Base-by-base conservation (phyloP, 1,140 invertebrate species). In the Panagrolaimus sp. region DNA sequence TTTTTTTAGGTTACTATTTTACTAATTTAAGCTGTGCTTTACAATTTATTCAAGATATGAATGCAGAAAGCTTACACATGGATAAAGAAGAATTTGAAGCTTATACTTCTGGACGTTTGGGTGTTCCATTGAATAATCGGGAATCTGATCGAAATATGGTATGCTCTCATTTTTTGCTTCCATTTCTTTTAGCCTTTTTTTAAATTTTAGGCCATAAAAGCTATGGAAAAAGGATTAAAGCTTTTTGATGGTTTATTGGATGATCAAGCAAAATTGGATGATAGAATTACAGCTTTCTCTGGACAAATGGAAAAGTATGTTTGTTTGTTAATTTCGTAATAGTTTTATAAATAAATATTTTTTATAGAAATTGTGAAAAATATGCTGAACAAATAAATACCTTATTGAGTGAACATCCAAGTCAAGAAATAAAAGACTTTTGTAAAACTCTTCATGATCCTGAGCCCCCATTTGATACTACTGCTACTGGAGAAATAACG, bases 21-120 rank as follows among this genome's bases (percentile, higher is more conserved):
- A 98, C 95, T 16, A 98, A 98, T 86, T 85, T 98, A 86, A 97
- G 94, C 79, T 97, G 95, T 86, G 94, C 94, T 27, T 92, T 98
- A 20, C 90, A 92, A 11, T 98, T 98, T 83, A 96, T 98, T 73
- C 93, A 98, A 86, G 93, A 93, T 81, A 85, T 98, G 74, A 94
- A 90, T 38, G 91, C 91, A 1, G 91, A 96, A 81, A 95, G 92
- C 9, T 85, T 98, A n/a, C 91, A 89, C 80, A 91, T 98, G 88
- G 88, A 89, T 25, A 88, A 90, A 78, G 89, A 92, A 71, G 93
- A 98, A 84, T 99, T 96, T 84, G 88, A 95, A 72, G 88, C 90
- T 0, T 93, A 96, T 80, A 94, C 97, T 89, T 89, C 90, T n/a
- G 95, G 95, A 69, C 89, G 20, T 11, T 45, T 38, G 43, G 51